A percentile compares a stretch with the other conserved stretches of the same genome.
Conservation (phyloP, 2,113 vertebrate species). For the Trogon melanurus region DNA sequence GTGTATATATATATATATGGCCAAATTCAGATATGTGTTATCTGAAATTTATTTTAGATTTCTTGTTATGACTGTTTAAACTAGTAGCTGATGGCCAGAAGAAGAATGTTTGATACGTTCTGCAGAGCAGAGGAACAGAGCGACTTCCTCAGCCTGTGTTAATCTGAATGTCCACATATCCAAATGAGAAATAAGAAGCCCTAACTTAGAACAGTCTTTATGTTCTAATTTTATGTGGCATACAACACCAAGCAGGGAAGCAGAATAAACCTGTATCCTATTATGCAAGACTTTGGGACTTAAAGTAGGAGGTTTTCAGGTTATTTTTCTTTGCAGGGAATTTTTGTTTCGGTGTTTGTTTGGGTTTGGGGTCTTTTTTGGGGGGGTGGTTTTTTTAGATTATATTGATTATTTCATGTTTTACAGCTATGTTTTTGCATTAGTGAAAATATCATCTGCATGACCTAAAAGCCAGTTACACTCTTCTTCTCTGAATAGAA, state of each 20-base stretch:
- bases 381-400: not conserved
- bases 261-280: not conserved
- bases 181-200: not conserved
- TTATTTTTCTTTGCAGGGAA: no score
- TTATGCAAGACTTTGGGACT: not conserved
- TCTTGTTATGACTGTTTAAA: not conserved
- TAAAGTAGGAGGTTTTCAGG: not conserved
- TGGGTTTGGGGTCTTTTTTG: not conserved
- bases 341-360: not conserved
- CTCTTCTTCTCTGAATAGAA: conserved; percentile 25
- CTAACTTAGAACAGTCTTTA: not conserved
- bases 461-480: conserved; percentile 39
- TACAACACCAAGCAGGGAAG: not conserved
- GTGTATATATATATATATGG: not conserved
- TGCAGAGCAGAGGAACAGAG: not conserved
- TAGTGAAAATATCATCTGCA: not conserved
- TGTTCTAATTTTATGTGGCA: not conserved
- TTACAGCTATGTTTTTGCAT: not conserved
- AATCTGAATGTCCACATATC: not conserved
- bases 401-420: not conserved
- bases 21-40: not conserved
- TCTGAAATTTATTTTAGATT: not conserved
- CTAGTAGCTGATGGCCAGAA: not conserved
- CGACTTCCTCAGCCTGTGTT: not conserved
- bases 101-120: not conserved